Base-by-base conservation (phyloP, 2,888 invertebrate genomes). In the Tetramorium bicarinatum region DNA sequence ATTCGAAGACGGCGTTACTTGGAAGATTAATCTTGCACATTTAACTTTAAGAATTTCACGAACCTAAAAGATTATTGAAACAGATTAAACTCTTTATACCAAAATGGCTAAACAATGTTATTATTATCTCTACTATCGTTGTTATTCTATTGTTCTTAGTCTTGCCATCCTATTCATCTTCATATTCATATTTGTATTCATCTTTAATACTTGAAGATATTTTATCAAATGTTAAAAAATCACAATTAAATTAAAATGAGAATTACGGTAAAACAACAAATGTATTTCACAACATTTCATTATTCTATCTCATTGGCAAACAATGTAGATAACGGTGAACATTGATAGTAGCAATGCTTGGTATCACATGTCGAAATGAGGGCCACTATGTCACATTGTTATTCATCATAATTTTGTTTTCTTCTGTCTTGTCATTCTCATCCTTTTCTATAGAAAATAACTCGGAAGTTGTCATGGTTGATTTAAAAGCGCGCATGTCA, bases 331-430 rank as follows among this genome's bases (percentile, higher is more conserved):
- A 64, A 38, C 59, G 75, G 69, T 25, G 1, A 86, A 85, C 76
- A 83, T 47, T 80, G 71, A 85, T 67, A 25, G 18, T 21, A 29
- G 74, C 34, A 75, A 77, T 44, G 54, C 34, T 56, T n/a, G 21
- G 47, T 49, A n/a, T 56, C 54, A 25, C 86, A 64, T 64, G 54
- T 25, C 64, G 64, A 21, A 66, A 44, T n/a, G 62, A 67, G 67
- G 59, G 85, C 49, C 41, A 64, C 18, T 62, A 61, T 76, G 52
- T 76, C 49, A 21, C 59, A 49, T 69, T 62, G 75, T 79, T 75
- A 87, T 88, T 84, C 84, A 82, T 85, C 84, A 83, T 64, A 81
- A 84, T 77, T 88, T 77, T 76, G 76, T 76, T 79, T 34, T 83
- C 67, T 75, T 59, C 59, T 34, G 8, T 85, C 84, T 83, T 44